Percentiles rank a stretch among this genome's conserved stretches.
Conservation (phyloP, 1,140 invertebrate genomes). For the Achatina immaculata region DNA sequence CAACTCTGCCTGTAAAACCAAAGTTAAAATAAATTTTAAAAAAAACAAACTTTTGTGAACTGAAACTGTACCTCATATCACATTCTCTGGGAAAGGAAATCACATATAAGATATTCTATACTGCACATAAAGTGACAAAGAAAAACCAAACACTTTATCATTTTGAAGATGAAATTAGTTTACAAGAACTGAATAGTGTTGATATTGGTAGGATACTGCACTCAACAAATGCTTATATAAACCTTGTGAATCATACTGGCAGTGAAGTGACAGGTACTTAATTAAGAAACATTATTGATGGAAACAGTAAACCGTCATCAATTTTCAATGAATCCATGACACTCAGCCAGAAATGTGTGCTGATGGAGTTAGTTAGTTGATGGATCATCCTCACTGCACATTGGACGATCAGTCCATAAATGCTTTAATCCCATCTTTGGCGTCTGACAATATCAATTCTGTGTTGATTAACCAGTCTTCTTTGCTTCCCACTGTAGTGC, state of each 20-base stretch:
- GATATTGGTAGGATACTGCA: conserved; percentile 4
- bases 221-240: conserved; percentile 18
- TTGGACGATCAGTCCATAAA: too few relatives aligned
- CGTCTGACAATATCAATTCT: too few relatives aligned
- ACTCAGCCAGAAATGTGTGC: not conserved
- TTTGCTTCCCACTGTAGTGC: too few relatives aligned
- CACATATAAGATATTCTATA: conserved; percentile 1
- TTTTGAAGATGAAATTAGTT: conserved; percentile 10
- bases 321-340: not conserved
- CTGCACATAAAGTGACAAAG: not conserved
- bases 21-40: too few relatives aligned
- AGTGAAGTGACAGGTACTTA: not conserved
- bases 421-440: too few relatives aligned
- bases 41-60: too few relatives aligned
- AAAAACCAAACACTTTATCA: conserved; percentile 8
- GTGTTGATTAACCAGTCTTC: too few relatives aligned
- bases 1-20: too few relatives aligned
- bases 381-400: too few relatives aligned
- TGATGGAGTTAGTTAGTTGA: conserved; percentile 1
- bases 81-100: not conserved
- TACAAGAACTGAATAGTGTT: conserved; percentile 13
- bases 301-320: not conserved
- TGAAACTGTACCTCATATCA: not conserved
- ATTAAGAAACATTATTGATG: not conserved
- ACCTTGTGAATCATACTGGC: conserved; percentile 7